A percentile compares a stretch with the other conserved stretches of the same genome.
phyloP scores from a whole-genome alignment of 37 sponge, comb jelly and placozoan genomes.

The Ephydatia muelleri region DNA sequence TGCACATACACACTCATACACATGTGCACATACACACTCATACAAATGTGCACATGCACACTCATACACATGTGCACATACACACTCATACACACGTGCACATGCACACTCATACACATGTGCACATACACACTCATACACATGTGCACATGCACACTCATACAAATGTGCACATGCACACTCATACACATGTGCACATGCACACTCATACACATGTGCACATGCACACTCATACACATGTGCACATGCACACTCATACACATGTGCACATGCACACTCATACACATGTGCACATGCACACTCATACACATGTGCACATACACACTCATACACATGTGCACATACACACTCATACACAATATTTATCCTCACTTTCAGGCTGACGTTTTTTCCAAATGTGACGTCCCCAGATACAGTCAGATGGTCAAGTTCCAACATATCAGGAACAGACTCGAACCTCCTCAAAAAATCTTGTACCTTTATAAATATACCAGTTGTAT shows the following conservation, averaged over 20 bases:
- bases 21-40: too few species aligned
- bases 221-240: not conserved
- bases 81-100: too few species aligned
- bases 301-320: not conserved
- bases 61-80: too few species aligned
- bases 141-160: too few species aligned
- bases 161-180: too few species aligned
- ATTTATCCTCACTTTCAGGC: conserved; percentile 60
- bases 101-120: too few species aligned
- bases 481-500: not conserved
- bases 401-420: conserved; percentile 97
- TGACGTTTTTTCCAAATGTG: conserved; percentile 87
- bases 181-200: not conserved
- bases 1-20: too few species aligned
- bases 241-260: not conserved
- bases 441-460: conserved; percentile 91
- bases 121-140: too few species aligned
- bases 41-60: too few species aligned
- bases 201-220: not conserved
- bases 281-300: conserved; percentile 74
- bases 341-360: not conserved
- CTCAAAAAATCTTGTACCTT: conserved; percentile 85
- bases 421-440: conserved; percentile 94
- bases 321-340: not conserved
- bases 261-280: conserved; percentile 62